Percentiles rank a stretch among this genome's conserved stretches.
Evolutionary conservation across 1,140 invertebrate genomes (phyloP).

Genomic region (Pollicipes pollicipes): DNA sequence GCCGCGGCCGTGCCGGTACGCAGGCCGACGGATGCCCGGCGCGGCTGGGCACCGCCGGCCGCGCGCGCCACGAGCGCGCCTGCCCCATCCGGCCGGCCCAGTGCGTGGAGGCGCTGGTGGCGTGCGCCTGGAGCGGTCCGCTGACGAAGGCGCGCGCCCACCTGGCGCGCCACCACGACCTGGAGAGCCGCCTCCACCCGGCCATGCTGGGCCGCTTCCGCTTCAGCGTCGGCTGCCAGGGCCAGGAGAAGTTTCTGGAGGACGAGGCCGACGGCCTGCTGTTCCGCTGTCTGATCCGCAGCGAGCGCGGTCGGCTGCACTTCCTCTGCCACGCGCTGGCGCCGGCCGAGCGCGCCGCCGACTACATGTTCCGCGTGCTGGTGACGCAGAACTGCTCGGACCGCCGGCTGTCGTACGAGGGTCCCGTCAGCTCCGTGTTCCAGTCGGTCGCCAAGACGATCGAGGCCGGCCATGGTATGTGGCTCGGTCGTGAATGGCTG

Average conservation of each 20-base stretch:
- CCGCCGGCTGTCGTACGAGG: not conserved
- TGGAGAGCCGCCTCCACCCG: not conserved
- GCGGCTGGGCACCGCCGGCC: not conserved
- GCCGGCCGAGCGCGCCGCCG: not conserved
- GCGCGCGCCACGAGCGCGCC: not conserved
- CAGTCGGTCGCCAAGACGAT: not conserved
- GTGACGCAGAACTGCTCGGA: not conserved
- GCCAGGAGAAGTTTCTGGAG: not conserved
- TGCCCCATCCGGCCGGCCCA: not conserved
- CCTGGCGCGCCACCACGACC: not conserved
- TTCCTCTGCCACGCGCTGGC: not conserved
- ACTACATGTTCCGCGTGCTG: not conserved
- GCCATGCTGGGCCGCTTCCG: not conserved
- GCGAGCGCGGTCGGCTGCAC: not conserved
- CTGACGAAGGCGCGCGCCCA: not conserved
- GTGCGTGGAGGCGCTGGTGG: not conserved
- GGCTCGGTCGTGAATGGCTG: not conserved
- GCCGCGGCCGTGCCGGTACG: slow-evolving; percentile 1
- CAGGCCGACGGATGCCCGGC: not conserved
- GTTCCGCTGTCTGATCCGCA: not conserved
- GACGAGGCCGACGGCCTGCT: not conserved
- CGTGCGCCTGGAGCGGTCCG: not conserved
- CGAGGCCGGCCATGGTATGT: not conserved
- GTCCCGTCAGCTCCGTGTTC: not conserved
- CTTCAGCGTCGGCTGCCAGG: not conserved